Evolutionary conservation across 1,140 invertebrate species (phyloP).

Genomic region (Orchestia grillus): DNA sequence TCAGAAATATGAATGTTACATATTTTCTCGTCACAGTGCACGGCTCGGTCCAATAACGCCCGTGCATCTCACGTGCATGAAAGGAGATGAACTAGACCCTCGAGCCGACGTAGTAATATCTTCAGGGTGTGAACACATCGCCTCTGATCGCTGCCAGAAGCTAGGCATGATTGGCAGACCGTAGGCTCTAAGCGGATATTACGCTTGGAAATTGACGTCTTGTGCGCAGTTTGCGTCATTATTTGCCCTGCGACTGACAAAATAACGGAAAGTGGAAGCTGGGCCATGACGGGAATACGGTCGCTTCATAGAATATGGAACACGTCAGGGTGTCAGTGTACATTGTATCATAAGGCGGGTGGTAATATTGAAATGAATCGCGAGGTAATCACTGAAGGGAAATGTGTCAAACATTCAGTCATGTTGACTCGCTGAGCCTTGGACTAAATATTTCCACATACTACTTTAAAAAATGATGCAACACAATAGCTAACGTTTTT

Average conservation of each 20-base stretch:
- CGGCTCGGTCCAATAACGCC: no score
- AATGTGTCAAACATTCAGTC: no score
- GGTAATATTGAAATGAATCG: neutral
- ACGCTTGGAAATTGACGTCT: neutral
- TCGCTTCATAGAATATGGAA: neutral
- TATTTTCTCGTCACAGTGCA: no score
- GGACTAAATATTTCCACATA: no score
- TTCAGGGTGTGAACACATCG: neutral
- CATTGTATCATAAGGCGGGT: neutral
- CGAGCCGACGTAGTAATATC: neutral
- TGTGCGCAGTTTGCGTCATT: slow-evolving; percentile 4
- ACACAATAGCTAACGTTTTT: no score
- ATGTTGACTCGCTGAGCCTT: no score
- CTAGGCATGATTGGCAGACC: neutral
- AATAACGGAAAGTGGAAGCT: neutral
- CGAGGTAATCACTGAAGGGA: no score
- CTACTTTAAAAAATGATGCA: no score
- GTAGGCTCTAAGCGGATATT: neutral
- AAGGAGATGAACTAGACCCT: neutral
- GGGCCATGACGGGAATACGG: neutral
- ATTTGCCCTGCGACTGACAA: neutral
- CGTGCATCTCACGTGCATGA: neutral
- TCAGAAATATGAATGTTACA: no score
- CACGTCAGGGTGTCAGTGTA: neutral
- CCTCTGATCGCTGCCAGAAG: neutral